A percentile compares a stretch with the other conserved stretches of the same genome.
These are phyloP conservation scores for Marisa cornuarietis DNA, from an alignment of 1,140 invertebrate genomes.

Conservation along the genomic window DNA sequence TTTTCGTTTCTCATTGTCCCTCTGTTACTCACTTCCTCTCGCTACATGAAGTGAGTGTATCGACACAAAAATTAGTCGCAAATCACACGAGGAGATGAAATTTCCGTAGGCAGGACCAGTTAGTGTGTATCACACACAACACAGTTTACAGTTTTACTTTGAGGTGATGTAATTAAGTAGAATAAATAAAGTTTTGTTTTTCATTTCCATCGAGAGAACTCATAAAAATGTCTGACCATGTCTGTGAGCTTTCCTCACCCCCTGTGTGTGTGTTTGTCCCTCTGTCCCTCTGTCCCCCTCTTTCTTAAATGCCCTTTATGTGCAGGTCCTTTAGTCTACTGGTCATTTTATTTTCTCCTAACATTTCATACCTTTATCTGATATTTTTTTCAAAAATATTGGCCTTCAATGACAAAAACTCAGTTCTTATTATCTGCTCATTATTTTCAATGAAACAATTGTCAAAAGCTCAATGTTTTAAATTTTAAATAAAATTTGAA, in stretches of 20 bases:
- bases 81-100: background rate
- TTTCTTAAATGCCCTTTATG: background rate
- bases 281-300: background rate
- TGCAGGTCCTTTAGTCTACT: too few relatives aligned
- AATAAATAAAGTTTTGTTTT: background rate
- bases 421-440: too few relatives aligned
- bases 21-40: background rate
- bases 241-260: background rate
- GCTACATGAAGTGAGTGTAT: background rate
- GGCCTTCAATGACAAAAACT: background rate
- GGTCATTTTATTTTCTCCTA: too few relatives aligned
- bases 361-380: background rate
- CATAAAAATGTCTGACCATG: background rate
- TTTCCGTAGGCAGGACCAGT: background rate
- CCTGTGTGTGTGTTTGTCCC: background rate
- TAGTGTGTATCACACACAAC: background rate
- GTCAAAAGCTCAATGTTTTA: background rate
- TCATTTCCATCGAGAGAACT: background rate
- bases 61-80: too few relatives aligned
- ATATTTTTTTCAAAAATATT: background rate
- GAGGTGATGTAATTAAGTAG: background rate
- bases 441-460: too few relatives aligned
- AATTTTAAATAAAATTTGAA: background rate
- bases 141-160: background rate
- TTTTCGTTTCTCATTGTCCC: background rate